These are phyloP conservation scores for Colinus virginianus DNA, from an alignment of 2,113 vertebrate species.

Conservation along the genomic window DNA sequence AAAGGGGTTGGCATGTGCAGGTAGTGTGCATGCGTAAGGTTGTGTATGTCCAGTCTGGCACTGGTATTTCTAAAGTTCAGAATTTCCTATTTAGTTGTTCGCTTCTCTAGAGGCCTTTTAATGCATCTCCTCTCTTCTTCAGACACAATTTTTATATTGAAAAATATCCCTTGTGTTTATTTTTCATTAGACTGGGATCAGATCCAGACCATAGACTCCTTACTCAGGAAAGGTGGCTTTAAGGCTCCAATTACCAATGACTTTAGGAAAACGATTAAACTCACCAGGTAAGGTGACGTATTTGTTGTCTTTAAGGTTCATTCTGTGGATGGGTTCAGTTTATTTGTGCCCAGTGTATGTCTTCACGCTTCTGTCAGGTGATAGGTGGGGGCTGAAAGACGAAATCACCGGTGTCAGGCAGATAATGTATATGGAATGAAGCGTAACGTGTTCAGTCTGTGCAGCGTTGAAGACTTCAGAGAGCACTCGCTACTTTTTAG, in stretches of 20 bases:
- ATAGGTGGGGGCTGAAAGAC: neutral
- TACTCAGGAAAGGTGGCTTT: constrained; percentile 89
- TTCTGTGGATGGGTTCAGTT: neutral
- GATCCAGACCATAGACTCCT: constrained; percentile 89
- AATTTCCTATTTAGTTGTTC: neutral
- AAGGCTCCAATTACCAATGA: constrained; percentile 88
- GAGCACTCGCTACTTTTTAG: neutral
- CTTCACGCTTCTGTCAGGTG: neutral
- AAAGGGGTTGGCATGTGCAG: constrained; percentile 30
- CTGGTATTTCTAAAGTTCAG: neutral
- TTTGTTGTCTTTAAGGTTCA: constrained; percentile 35
- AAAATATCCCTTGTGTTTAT: neutral
- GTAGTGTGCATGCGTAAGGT: neutral
- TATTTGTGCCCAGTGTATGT: neutral
- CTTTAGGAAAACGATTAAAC: constrained; percentile 89
- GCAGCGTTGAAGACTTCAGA: neutral
- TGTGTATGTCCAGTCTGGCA: neutral
- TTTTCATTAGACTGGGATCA: constrained; percentile 86
- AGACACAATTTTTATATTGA: neutral
- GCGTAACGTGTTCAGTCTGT: neutral
- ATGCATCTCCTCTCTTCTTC: neutral
- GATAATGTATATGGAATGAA: neutral
- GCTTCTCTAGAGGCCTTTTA: constrained; percentile 11
- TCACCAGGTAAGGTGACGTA: constrained; percentile 80
- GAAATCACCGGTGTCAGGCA: neutral